These are phyloP conservation scores for Caenorhabditis sp. DNA, from an alignment of 2,888 invertebrate species.

Conservation along the genomic window DNA sequence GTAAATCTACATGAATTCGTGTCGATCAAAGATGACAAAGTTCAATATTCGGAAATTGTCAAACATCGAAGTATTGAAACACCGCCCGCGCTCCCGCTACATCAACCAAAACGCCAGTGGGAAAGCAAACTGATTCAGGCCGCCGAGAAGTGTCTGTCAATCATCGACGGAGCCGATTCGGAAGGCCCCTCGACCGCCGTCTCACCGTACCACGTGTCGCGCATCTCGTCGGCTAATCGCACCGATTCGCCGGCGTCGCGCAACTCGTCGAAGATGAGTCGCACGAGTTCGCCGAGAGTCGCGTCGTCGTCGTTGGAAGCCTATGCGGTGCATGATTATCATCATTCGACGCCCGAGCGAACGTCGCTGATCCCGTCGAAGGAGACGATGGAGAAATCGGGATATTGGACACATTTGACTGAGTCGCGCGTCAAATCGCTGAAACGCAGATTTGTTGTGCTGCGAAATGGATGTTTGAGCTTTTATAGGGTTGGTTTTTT, in stretches of 20 bases:
- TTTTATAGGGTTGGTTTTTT: conserved; percentile 81
- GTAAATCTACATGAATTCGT: conserved; percentile 65
- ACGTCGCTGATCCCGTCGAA: conserved; percentile 47
- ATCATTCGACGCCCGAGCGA: conserved; percentile 34
- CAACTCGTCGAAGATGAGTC: conserved; percentile 27
- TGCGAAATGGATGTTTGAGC: conserved; percentile 88
- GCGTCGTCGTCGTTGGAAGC: conserved; percentile 4
- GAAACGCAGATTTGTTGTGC: conserved; percentile 93
- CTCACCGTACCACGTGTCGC: conserved; percentile 44
- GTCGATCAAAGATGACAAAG: conserved; percentile 57
- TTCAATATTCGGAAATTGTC: conserved; percentile 59
- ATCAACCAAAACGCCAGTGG: conserved; percentile 48
- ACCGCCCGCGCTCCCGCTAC: conserved; percentile 52
- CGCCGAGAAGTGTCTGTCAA: conserved; percentile 58
- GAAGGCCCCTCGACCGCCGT: conserved; percentile 37
- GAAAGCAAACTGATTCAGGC: conserved; percentile 56
- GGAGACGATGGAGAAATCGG: conserved; percentile 79
- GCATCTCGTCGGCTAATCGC: conserved; percentile 24
- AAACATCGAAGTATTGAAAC: conserved; percentile 36
- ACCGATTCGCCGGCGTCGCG: conserved; percentile 38
- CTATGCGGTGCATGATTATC: conserved; percentile 36
- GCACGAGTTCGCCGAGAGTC: conserved; percentile 22
- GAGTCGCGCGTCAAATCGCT: conserved; percentile 91
- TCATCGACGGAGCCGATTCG: conserved; percentile 34
- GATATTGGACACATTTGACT: conserved; percentile 87